Percentiles rank a stretch among this genome's conserved stretches.
Conservation (phyloP, 1,140 invertebrate species). For the Rhagoletis pomonella region DNA sequence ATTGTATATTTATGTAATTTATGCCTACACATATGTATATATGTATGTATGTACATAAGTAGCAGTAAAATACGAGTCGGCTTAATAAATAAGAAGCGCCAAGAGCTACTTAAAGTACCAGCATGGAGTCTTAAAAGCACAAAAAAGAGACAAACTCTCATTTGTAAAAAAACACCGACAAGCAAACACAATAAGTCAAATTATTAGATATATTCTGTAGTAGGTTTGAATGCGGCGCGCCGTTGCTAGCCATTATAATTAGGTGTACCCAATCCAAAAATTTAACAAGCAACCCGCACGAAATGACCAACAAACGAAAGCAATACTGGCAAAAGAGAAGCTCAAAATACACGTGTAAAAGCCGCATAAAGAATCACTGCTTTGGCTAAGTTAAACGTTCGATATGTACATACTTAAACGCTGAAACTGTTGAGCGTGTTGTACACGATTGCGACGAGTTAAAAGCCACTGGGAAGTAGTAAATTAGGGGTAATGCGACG, state of each 20-base stretch:
- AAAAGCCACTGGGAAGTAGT: background rate
- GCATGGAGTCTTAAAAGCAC: background rate
- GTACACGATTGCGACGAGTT: background rate
- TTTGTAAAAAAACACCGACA: background rate
- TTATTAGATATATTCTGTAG: background rate
- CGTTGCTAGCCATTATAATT: slow-evolving; percentile 7
- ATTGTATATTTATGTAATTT: background rate
- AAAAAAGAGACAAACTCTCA: background rate
- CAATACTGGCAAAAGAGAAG: background rate
- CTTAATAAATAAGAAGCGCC: background rate
- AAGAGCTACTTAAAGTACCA: background rate
- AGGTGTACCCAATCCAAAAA: background rate
- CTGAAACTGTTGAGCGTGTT: background rate
- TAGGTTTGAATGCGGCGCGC: background rate
- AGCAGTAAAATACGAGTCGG: background rate
- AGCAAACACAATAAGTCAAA: background rate
- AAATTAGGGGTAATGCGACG: background rate
- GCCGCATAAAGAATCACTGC: background rate
- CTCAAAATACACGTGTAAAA: slow-evolving; percentile 21
- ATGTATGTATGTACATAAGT: background rate
- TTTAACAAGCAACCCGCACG: slow-evolving; percentile 8
- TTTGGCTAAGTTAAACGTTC: too few species aligned
- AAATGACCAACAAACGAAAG: background rate
- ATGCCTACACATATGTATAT: background rate
- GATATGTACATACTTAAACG: too few species aligned